Evolutionary conservation across 1,140 invertebrate genomes (phyloP).

Genomic region (Tribolium madens): DNA sequence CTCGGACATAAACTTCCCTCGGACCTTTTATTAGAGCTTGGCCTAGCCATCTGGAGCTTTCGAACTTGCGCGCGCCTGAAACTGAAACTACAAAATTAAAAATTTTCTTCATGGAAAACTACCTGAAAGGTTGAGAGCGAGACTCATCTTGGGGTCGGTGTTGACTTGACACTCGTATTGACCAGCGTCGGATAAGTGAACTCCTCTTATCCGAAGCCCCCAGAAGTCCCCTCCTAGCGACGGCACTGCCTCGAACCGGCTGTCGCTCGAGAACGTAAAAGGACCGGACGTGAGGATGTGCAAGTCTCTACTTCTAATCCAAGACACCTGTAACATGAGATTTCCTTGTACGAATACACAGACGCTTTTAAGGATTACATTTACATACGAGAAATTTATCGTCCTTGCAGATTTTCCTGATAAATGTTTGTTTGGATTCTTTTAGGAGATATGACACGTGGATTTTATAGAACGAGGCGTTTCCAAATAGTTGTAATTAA

Average conservation of each 20-base stretch:
- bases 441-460: not conserved
- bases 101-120: not conserved
- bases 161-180: slow-evolving; percentile 85
- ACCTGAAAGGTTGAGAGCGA: slow-evolving; percentile 73
- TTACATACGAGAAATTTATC: slow-evolving; percentile 22
- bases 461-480: not conserved
- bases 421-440: slow-evolving; percentile 8
- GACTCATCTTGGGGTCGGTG: slow-evolving; percentile 82
- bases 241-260: slow-evolving; percentile 73
- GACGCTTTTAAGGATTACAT: slow-evolving; percentile 31
- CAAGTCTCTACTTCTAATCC: slow-evolving; percentile 80
- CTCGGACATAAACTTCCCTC: slow-evolving; percentile 60
- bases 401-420: not conserved
- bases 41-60: slow-evolving; percentile 55
- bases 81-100: not conserved
- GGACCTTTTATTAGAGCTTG: slow-evolving; percentile 62
- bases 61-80: slow-evolving; percentile 17
- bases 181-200: slow-evolving; percentile 75
- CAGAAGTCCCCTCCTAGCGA: slow-evolving; percentile 70
- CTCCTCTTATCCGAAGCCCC: slow-evolving; percentile 77
- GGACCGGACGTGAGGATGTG: slow-evolving; percentile 80
- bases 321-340: slow-evolving; percentile 75
- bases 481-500: slow-evolving; percentile 13
- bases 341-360: slow-evolving; percentile 3
- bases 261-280: slow-evolving; percentile 78